These are phyloP conservation scores for Phasia obesa DNA, from an alignment of 2,888 invertebrate species.

Conservation along the genomic window DNA sequence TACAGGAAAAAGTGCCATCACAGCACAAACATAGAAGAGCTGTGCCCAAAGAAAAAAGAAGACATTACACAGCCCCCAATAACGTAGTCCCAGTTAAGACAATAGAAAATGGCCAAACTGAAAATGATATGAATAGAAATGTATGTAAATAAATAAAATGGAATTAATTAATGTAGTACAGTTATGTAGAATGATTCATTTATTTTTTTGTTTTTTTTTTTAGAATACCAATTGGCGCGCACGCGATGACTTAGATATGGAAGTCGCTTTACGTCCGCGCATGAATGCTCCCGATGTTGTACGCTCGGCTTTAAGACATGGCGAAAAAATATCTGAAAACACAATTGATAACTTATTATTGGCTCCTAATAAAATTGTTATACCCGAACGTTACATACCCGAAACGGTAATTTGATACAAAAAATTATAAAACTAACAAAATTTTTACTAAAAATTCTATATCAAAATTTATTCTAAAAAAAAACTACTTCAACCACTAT, in stretches of 20 bases:
- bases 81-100: slow-evolving; percentile 86
- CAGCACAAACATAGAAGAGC: slow-evolving; percentile 86
- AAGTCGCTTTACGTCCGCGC: slow-evolving; percentile 89
- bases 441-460: slow-evolving; percentile 58
- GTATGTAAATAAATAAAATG: slow-evolving; percentile 74
- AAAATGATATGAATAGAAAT: slow-evolving; percentile 83
- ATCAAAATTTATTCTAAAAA: slow-evolving; percentile 62
- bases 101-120: slow-evolving; percentile 84
- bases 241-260: slow-evolving; percentile 93
- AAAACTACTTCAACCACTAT: slow-evolving; percentile 8
- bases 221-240: slow-evolving; percentile 85
- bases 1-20: slow-evolving; percentile 83
- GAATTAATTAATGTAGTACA: too few relatives aligned
- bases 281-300: slow-evolving; percentile 94
- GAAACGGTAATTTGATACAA: slow-evolving; percentile 86
- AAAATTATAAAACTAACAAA: slow-evolving; percentile 51
- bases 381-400: slow-evolving; percentile 95
- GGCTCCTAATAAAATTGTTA: slow-evolving; percentile 94
- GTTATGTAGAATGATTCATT: background rate
- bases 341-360: slow-evolving; percentile 94
- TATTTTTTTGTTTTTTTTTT: slow-evolving; percentile 4
- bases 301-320: slow-evolving; percentile 88
- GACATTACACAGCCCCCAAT: slow-evolving; percentile 94
- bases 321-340: slow-evolving; percentile 84
- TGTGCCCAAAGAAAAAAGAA: slow-evolving; percentile 91